Conservation (phyloP, 2,113 vertebrate species). For the Cyrtonyx montezumae region DNA sequence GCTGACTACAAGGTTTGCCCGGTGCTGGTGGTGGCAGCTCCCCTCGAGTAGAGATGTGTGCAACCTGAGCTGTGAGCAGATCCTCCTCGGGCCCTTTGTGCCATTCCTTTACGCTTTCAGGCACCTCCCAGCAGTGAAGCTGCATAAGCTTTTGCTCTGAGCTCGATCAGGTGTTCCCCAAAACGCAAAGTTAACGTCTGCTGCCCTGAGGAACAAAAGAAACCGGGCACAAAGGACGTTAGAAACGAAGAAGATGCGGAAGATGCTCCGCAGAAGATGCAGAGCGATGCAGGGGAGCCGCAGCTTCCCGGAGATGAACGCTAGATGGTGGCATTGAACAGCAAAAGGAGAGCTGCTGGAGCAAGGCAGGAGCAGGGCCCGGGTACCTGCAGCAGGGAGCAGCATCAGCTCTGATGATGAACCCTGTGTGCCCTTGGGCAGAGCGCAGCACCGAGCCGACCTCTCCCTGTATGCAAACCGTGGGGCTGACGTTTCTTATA, state of each 20-base stretch:
- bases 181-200: background rate
- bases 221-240: background rate
- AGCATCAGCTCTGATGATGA: too few species aligned
- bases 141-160: background rate
- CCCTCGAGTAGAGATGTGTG: too few species aligned
- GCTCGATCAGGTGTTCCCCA: background rate
- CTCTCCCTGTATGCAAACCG: too few species aligned
- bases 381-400: accelerated
- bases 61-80: background rate
- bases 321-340: slow-evolving; percentile 43
- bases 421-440: too few species aligned
- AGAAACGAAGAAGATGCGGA: too few species aligned
- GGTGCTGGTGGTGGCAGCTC: too few species aligned
- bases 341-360: background rate
- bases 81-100: background rate
- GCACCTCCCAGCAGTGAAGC: background rate
- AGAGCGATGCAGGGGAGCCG: accelerated
- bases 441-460: too few species aligned
- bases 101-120: background rate
- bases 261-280: too few species aligned
- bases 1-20: too few species aligned
- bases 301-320: background rate
- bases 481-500: too few species aligned
- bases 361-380: background rate
- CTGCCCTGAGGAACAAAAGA: background rate